phyloP scores from a whole-genome alignment of 2,888 invertebrate genomes.

The Sympetrum striolatum region DNA sequence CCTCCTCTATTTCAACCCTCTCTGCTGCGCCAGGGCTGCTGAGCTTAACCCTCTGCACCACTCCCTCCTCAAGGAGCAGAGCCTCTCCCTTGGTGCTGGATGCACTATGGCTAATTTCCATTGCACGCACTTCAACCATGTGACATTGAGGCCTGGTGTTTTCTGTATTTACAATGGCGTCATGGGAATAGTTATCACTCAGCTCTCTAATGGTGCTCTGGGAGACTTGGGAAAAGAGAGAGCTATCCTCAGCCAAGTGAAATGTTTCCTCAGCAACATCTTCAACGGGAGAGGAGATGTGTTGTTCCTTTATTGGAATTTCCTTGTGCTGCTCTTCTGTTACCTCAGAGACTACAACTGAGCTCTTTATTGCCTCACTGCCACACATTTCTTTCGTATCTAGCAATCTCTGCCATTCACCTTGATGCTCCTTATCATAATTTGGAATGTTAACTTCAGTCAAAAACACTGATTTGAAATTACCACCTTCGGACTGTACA shows the following conservation, averaged over 20 bases:
- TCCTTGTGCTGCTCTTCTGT: not conserved
- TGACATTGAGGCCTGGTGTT: slow-evolving; percentile 58
- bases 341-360: not conserved
- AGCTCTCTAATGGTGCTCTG: slow-evolving; percentile 51
- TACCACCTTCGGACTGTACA: not conserved
- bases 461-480: slow-evolving; percentile 41
- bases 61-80: not conserved
- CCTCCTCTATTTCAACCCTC: slow-evolving; percentile 61
- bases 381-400: not conserved
- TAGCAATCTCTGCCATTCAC: not conserved
- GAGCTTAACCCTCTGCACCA: slow-evolving; percentile 31
- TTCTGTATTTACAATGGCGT: not conserved
- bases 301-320: slow-evolving; percentile 22
- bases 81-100: slow-evolving; percentile 58
- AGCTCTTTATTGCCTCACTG: not conserved
- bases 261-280: slow-evolving; percentile 61
- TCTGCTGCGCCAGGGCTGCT: slow-evolving; percentile 57
- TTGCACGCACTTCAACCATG: slow-evolving; percentile 73
- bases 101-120: slow-evolving; percentile 71
- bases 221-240: slow-evolving; percentile 73
- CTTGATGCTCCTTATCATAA: not conserved
- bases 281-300: slow-evolving; percentile 50
- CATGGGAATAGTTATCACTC: not conserved
- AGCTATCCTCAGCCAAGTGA: slow-evolving; percentile 71
- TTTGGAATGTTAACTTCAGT: not conserved